Evolutionary conservation across 2,888 invertebrate species (phyloP).

Genomic region (Synergus itoensis): DNA sequence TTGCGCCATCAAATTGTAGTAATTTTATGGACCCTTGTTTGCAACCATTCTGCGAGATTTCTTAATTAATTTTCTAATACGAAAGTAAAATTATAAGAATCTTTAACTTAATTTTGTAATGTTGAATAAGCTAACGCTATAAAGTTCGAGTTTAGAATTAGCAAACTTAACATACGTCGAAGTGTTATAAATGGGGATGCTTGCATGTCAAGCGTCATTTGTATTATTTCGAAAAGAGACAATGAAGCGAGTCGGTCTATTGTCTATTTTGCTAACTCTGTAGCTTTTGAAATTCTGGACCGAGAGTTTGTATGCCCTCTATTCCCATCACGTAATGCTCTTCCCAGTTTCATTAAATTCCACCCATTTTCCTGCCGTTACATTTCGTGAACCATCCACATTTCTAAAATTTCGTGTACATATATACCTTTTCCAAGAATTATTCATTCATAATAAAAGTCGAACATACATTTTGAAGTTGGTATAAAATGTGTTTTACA

Average conservation of each 20-base stretch:
- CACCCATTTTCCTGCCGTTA: background rate
- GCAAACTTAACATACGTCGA: slow-evolving; percentile 1
- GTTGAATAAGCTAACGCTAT: background rate
- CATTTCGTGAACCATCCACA: background rate
- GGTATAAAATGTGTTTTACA: background rate
- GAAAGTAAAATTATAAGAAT: background rate
- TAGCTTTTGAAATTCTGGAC: slow-evolving; percentile 24
- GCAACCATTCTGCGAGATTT: background rate
- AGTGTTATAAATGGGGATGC: background rate
- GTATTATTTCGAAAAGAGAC: slow-evolving; percentile 28
- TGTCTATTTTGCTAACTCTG: slow-evolving; percentile 22
- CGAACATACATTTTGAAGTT: background rate
- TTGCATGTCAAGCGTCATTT: slow-evolving; percentile 29
- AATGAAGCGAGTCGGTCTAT: slow-evolving; percentile 27
- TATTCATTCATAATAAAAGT: background rate
- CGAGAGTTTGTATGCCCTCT: background rate
- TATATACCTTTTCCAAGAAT: background rate
- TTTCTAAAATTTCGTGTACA: background rate
- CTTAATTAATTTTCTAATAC: too few species aligned
- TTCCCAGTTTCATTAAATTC: slow-evolving; percentile 31
- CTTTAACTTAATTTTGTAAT: background rate
- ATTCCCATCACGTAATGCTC: slow-evolving; percentile 2
- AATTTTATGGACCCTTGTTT: background rate
- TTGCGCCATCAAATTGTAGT: background rate
- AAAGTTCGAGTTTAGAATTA: background rate